phyloP scores from a whole-genome alignment of 2,113 vertebrate genomes.

The Ammodytes marinus region DNA sequence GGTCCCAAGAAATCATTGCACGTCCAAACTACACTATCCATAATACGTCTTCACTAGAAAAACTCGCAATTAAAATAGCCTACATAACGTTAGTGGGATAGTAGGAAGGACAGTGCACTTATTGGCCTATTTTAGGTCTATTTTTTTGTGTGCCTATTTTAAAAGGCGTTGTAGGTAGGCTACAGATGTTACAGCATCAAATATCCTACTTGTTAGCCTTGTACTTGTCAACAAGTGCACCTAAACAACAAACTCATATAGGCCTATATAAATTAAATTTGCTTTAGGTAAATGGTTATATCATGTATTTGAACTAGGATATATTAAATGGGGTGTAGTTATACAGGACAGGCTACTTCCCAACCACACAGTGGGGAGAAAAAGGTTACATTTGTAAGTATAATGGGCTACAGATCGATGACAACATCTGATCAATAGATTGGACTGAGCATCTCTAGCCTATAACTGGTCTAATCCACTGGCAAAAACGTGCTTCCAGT shows the following conservation, averaged over 20 bases:
- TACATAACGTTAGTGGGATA: neutral
- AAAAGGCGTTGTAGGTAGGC: no score
- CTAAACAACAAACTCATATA: neutral
- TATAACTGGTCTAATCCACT: conserved; percentile 17
- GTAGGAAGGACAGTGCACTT: neutral
- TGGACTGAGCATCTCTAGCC: neutral
- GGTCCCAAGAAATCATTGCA: conserved; percentile 33
- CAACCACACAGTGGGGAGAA: neutral
- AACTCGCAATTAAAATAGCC: neutral
- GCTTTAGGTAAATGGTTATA: neutral
- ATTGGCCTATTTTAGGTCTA: neutral
- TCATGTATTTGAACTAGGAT: neutral
- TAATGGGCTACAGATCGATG: conserved; percentile 9
- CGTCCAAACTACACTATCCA: conserved; percentile 70
- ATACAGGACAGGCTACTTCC: neutral
- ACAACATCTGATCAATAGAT: conserved; percentile 26
- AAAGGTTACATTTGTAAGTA: neutral
- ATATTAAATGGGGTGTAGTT: neutral
- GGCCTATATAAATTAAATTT: no score
- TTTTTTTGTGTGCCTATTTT: neutral
- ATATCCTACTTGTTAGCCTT: neutral
- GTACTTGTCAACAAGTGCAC: neutral
- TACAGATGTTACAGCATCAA: neutral
- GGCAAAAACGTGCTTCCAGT: conserved; percentile 30
- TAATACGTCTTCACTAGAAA: conserved; percentile 40